A percentile compares a stretch with the other conserved stretches of the same genome.
phyloP scores from a whole-genome alignment of 2,888 invertebrate genomes.

The Lasioglossum figueresi region DNA sequence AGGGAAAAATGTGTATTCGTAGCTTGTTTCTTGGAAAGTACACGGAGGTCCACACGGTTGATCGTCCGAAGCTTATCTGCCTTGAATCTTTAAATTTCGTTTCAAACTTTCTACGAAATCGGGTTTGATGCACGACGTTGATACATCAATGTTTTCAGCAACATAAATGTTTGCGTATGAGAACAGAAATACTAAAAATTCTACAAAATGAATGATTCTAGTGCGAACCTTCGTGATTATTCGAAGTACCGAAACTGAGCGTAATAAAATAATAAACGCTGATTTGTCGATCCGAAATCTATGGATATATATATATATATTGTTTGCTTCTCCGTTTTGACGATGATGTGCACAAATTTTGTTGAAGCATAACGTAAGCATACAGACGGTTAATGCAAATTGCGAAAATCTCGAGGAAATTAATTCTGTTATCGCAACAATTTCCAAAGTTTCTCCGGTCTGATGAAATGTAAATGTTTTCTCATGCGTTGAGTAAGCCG shows the following conservation, averaged over 20 bases:
- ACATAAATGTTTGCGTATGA: neutral
- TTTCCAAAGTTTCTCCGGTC: neutral
- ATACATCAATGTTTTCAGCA: neutral
- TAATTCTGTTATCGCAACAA: neutral
- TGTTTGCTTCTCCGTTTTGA: neutral
- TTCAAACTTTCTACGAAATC: neutral
- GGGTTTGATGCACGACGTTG: neutral
- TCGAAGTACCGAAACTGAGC: neutral
- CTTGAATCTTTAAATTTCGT: neutral
- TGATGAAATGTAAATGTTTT: constrained; percentile 32
- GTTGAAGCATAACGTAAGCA: neutral
- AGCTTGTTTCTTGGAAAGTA: neutral
- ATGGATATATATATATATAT: too few relatives aligned
- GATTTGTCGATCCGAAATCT: neutral
- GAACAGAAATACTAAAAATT: neutral
- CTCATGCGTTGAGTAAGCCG: neutral
- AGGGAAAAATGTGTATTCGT: neutral
- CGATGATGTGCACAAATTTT: neutral
- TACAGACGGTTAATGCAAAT: neutral
- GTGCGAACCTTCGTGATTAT: neutral
- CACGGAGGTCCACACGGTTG: neutral
- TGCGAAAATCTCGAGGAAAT: neutral
- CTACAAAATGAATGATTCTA: neutral
- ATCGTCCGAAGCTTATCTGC: neutral
- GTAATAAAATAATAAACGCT: neutral